These are phyloP conservation scores for Emesis castigata DNA, from an alignment of 2,888 invertebrate species.

Conservation along the genomic window DNA sequence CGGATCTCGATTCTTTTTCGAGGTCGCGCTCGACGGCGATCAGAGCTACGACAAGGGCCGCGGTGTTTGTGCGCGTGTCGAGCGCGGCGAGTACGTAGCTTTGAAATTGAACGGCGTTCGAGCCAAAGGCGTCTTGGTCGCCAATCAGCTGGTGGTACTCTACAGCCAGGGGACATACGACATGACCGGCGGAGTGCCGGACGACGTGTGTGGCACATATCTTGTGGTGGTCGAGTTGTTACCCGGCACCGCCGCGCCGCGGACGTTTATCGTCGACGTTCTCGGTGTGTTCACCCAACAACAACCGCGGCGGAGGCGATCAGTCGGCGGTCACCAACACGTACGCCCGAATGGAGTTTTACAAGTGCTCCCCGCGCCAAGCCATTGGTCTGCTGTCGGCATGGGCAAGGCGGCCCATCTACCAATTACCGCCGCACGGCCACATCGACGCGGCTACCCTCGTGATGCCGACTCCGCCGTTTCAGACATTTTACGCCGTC, in stretches of 20 bases:
- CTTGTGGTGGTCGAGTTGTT: conserved; percentile 3
- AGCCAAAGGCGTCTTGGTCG: neutral
- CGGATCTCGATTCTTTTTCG: conserved; percentile 2
- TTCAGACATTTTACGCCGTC: neutral
- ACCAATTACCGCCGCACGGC: neutral
- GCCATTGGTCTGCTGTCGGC: neutral
- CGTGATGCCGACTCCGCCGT: neutral
- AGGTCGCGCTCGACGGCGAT: neutral
- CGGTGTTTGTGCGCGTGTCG: conserved; percentile 1
- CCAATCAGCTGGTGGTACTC: neutral
- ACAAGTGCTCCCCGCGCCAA: neutral
- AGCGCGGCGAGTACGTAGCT: neutral
- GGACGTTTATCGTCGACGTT: neutral
- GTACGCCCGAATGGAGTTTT: neutral
- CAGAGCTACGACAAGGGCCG: neutral
- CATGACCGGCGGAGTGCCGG: neutral
- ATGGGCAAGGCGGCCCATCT: neutral
- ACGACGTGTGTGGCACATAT: conserved; percentile 6
- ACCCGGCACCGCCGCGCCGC: neutral
- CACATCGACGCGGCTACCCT: neutral
- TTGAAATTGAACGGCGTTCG: conserved; percentile 8
- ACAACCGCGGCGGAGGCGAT: neutral
- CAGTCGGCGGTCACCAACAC: conserved; percentile 3
- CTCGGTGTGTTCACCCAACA: conserved; percentile 10
- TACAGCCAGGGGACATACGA: neutral